Conservation (phyloP, 2,797 vertebrate genomes). For the Molossus molossus region DNA sequence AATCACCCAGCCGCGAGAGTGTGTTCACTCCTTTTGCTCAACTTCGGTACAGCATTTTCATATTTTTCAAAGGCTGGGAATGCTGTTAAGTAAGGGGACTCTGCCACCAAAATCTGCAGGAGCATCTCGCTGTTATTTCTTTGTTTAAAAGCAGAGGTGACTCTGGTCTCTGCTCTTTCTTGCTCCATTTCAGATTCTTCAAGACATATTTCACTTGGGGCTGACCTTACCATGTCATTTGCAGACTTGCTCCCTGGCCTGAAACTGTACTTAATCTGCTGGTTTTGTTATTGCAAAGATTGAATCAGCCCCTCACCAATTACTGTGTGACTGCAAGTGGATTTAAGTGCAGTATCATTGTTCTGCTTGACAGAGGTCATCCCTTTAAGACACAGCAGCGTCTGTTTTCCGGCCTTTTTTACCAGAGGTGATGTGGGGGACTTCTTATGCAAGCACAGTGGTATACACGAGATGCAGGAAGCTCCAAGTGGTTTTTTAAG, state of each 20-base stretch:
- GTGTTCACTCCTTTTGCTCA: constrained; percentile 63
- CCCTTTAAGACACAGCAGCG: constrained; percentile 73
- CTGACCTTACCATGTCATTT: constrained; percentile 73
- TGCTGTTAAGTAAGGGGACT: constrained; percentile 75
- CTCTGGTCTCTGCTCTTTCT: constrained; percentile 52
- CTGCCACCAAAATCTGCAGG: constrained; percentile 71
- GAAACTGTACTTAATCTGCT: constrained; percentile 82
- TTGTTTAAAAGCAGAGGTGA: constrained; percentile 82
- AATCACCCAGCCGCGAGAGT: constrained; percentile 73
- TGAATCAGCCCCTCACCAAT: constrained; percentile 80
- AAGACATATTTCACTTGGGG: constrained; percentile 73
- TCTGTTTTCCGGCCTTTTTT: constrained; percentile 78
- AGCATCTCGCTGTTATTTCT: constrained; percentile 70
- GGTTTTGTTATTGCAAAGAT: constrained; percentile 75
- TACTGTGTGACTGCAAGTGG: constrained; percentile 80
- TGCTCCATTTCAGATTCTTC: constrained; percentile 47
- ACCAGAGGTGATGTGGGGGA: constrained; percentile 73
- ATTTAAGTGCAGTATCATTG: constrained; percentile 80
- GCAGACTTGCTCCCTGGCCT: constrained; percentile 74
- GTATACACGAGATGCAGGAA: constrained; percentile 65
- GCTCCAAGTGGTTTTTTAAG: constrained; percentile 82
- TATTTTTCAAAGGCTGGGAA: constrained; percentile 81
- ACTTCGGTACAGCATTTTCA: constrained; percentile 82
- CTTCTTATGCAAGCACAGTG: constrained; percentile 69
- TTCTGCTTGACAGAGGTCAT: constrained; percentile 85